phyloP scores from a whole-genome alignment of 2,113 vertebrate genomes.

The Pandion haliaetus region DNA sequence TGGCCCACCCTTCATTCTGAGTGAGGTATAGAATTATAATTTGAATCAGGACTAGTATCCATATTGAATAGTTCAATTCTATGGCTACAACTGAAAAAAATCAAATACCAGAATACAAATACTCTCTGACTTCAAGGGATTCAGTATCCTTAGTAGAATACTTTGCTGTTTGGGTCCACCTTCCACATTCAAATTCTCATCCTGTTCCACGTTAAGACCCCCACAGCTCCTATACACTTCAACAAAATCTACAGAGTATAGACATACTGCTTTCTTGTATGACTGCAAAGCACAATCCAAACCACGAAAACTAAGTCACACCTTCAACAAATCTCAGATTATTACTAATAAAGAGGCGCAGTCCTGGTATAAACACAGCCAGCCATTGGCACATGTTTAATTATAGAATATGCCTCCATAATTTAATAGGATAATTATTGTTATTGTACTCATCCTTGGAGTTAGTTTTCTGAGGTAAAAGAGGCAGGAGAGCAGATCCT shows the following conservation, averaged over 20 bases:
- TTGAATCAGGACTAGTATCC: not conserved
- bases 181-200: not conserved
- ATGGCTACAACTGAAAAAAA: not conserved
- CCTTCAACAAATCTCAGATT: not conserved
- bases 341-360: not conserved
- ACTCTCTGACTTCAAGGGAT: not conserved
- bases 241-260: not conserved
- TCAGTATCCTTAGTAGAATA: not conserved
- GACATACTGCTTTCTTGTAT: not conserved
- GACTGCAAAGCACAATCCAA: not conserved
- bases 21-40: not conserved
- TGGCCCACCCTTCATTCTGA: not conserved
- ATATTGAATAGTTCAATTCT: not conserved
- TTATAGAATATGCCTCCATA: not conserved
- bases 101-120: not conserved
- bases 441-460: not conserved
- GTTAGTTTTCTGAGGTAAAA: not conserved
- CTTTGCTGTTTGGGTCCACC: not conserved
- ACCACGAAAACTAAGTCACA: not conserved
- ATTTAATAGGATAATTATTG: constrained; percentile 10
- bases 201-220: not conserved
- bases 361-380: not conserved
- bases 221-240: not conserved
- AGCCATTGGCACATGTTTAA: not conserved
- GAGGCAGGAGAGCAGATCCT: not conserved